phyloP scores from a whole-genome alignment of 2,797 vertebrate genomes.

The Lerista edwardsae region DNA sequence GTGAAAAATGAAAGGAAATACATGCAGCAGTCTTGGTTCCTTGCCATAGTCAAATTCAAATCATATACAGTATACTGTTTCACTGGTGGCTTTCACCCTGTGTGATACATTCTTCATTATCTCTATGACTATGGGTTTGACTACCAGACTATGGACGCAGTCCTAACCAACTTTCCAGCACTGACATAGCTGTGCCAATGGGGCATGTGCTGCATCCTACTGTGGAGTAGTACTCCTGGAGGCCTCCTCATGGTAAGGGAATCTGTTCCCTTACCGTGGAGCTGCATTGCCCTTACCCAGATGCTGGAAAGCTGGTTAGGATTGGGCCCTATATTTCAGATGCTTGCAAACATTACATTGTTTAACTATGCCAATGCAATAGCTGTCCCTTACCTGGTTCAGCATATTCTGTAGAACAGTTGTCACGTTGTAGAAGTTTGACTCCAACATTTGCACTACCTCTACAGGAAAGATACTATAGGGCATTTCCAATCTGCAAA shows the following conservation, averaged over 20 bases:
- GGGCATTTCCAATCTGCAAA: slow-evolving; percentile 1
- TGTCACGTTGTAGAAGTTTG: slow-evolving; percentile 4
- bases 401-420: neutral
- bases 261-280: no score
- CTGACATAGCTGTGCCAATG: no score
- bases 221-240: no score
- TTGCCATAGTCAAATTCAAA: neutral
- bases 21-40: neutral
- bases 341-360: neutral
- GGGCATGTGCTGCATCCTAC: no score
- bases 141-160: no score
- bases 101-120: neutral
- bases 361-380: neutral
- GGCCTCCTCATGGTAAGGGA: no score
- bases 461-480: neutral
- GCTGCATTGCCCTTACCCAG: no score
- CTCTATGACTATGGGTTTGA: neutral
- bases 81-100: neutral
- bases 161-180: no score
- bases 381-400: neutral
- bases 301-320: no score
- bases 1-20: neutral
- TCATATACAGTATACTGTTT: neutral
- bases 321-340: neutral
- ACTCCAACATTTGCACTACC: slow-evolving; percentile 1